Conservation (phyloP, 2,888 invertebrate genomes). For the Melipona bicolor region DNA sequence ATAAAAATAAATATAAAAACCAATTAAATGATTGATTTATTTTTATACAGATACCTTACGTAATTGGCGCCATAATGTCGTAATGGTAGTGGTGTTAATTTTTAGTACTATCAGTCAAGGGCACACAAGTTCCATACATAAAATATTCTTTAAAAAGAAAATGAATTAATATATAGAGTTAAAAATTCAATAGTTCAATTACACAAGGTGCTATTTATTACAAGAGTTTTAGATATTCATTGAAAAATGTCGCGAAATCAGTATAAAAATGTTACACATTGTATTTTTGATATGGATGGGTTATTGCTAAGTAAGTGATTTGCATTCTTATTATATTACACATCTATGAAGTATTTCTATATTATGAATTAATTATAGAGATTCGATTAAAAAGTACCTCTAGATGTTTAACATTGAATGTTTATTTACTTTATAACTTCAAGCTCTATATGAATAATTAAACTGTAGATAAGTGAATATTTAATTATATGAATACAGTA, state of each 20-base stretch:
- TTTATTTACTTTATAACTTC: background rate
- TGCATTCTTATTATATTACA: slow-evolving; percentile 4
- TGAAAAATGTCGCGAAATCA: slow-evolving; percentile 42
- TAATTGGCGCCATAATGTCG: slow-evolving; percentile 32
- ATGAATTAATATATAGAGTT: background rate
- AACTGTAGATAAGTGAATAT: slow-evolving; percentile 28
- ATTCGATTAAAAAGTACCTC: background rate
- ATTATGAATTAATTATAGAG: background rate
- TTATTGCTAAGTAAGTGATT: slow-evolving; percentile 77
- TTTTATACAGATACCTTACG: background rate
- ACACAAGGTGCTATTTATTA: background rate
- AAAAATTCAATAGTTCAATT: background rate
- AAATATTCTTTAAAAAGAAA: background rate
- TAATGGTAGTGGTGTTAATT: background rate
- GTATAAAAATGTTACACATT: slow-evolving; percentile 78
- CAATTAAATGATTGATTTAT: background rate
- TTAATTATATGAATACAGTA: slow-evolving; percentile 38
- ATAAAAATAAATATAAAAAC: background rate
- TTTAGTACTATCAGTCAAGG: background rate
- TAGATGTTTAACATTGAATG: slow-evolving; percentile 1
- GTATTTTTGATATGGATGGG: slow-evolving; percentile 83
- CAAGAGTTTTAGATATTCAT: slow-evolving; percentile 10
- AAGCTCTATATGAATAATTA: background rate
- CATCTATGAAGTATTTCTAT: slow-evolving; percentile 5
- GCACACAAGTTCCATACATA: slow-evolving; percentile 1